Conservation (phyloP, 2,797 vertebrate genomes). For the Carduelis carduelis region DNA sequence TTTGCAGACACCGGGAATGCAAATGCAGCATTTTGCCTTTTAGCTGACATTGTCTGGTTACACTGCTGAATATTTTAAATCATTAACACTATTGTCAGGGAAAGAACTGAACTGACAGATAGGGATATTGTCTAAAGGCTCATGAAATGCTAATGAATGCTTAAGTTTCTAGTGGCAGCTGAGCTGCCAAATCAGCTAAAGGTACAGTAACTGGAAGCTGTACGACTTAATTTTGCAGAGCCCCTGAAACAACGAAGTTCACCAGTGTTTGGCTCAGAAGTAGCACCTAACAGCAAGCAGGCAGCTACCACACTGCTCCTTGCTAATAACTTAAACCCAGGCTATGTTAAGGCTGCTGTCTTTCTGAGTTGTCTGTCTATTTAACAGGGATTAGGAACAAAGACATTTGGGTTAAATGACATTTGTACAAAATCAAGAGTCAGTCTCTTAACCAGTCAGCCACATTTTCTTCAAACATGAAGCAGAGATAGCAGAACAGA, state of each 20-base stretch:
- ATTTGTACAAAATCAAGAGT: background rate
- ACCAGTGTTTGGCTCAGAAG: background rate
- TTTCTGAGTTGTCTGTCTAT: background rate
- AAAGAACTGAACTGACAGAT: constrained; percentile 54
- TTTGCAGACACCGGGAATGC: constrained; percentile 32
- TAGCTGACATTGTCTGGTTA: constrained; percentile 51
- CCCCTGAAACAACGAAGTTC: background rate
- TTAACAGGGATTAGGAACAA: background rate
- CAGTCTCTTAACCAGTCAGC: background rate
- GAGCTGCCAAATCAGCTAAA: constrained; percentile 24
- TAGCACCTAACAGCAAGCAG: background rate
- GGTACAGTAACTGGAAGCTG: background rate
- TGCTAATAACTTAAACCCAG: background rate
- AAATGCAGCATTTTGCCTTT: constrained; percentile 29
- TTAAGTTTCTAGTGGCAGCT: constrained; percentile 34
- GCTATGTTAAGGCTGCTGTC: background rate
- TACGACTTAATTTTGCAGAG: constrained; percentile 23
- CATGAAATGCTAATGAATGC: constrained; percentile 58
- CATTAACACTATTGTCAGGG: constrained; percentile 57
- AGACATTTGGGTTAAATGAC: background rate
- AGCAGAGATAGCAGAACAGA: background rate
- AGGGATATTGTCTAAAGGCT: constrained; percentile 60
- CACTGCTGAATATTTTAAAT: constrained; percentile 65
- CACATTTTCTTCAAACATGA: background rate
- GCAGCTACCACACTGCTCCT: background rate